Base-by-base conservation (phyloP, 1,140 invertebrate species). In the Anthonomus grandis region DNA sequence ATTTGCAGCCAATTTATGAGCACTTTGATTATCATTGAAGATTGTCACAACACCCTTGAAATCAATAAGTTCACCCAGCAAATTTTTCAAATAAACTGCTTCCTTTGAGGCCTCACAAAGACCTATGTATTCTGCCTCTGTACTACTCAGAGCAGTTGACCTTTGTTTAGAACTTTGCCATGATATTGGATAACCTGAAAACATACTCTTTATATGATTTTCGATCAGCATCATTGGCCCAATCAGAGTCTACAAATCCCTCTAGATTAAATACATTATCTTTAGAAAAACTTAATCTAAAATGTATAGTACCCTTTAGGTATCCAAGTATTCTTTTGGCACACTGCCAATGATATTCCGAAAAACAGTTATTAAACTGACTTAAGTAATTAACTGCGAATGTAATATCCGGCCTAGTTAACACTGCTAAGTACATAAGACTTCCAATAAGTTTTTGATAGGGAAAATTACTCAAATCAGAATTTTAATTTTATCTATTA, bases 381-480 rank as follows among this genome's bases (percentile, higher is more conserved):
- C 68, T 72, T 8, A 72, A 47, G 27, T 60, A 64, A 53, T 67
- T 71, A 0, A 79, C 72, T 24, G 73, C 62, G 64, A 66, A 78
- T 2, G 73, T 51, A 31, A 79, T 74, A 65, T 79, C 76, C 27
- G 76, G 76, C 47, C 78, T 60, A 4, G 75, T 76, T 1, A 64
- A 48, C 4, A 73, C 66, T 10, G 74, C 57, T 4, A 77, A 52
- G 61, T 77, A 78, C 63, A 78, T 69, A 10, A 79, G 60, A 41
- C 58, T 57, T 12, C 74, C 75, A 12, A 78, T 66, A 3, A 70
- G 44, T 34, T 76, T 45, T 54, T 69, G 66, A 60, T 70, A 78
- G 21, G 61, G 25, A 65, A 59, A 34, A 19, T 31, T 53, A 5
- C 44, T 25, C 18, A 3, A 13, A 39, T 42, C 21, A 13, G 9